Percentiles rank a stretch among this genome's conserved stretches.
phyloP scores from a whole-genome alignment of 1,140 invertebrate genomes.

The Telenomus remus region DNA sequence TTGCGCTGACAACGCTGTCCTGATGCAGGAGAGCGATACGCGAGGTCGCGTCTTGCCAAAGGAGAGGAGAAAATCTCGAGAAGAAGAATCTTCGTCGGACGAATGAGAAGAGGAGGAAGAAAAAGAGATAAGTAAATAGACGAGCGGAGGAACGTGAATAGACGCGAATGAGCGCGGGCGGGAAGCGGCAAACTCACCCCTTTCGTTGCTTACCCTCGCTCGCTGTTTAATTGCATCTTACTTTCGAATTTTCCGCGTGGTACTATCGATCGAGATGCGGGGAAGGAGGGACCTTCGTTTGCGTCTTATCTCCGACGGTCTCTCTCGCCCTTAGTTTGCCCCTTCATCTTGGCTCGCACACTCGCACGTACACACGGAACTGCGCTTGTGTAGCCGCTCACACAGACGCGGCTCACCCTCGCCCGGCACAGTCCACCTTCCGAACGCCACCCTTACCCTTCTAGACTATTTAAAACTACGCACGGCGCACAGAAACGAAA shows the following conservation, averaged over 20 bases:
- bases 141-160: conserved; percentile 59
- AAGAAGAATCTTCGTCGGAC: conserved; percentile 4
- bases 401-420: conserved; percentile 32
- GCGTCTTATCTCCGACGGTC: conserved; percentile 75
- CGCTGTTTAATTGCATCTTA: conserved; percentile 77
- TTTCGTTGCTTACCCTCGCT: conserved; percentile 76
- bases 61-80: conserved; percentile 40
- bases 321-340: conserved; percentile 54
- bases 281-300: conserved; percentile 71
- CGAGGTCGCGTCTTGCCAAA: conserved; percentile 35
- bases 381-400: not conserved
- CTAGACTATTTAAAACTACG: conserved; percentile 75
- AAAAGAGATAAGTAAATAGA: conserved; percentile 51
- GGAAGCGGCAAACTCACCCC: conserved; percentile 73
- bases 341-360: conserved; percentile 54
- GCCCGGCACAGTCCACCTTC: conserved; percentile 54
- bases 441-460: conserved; percentile 67
- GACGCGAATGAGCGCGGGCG: conserved; percentile 43
- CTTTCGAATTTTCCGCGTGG: conserved; percentile 77
- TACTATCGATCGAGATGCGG: conserved; percentile 75
- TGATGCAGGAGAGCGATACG: conserved; percentile 58
- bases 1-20: conserved; percentile 68
- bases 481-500: conserved; percentile 59
- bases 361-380: conserved; percentile 11
- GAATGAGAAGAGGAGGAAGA: conserved; percentile 41